These are phyloP conservation scores for Cotesia vestalis DNA, from an alignment of 1,140 invertebrate genomes.

Conservation along the genomic window DNA sequence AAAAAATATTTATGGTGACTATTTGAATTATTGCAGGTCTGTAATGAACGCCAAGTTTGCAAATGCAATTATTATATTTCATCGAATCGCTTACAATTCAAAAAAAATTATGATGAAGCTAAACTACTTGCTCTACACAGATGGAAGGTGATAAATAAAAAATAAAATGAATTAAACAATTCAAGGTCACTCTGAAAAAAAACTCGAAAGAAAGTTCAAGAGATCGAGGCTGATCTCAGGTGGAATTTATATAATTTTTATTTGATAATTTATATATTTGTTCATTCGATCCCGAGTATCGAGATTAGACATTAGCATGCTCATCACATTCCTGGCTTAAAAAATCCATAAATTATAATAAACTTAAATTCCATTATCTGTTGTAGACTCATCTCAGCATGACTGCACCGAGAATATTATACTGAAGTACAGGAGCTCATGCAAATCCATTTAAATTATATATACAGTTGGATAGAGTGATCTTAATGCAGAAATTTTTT, in stretches of 20 bases:
- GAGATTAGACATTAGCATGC: not conserved
- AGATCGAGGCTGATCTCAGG: constrained; percentile 12
- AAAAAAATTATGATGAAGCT: too few species aligned
- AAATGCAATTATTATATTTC: constrained; percentile 10
- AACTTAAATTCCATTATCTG: too few species aligned
- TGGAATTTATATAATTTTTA: not conserved
- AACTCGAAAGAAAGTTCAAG: not conserved
- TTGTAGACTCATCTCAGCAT: too few species aligned
- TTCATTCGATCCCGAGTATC: not conserved
- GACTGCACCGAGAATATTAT: too few species aligned
- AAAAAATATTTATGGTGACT: too few species aligned
- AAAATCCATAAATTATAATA: too few species aligned
- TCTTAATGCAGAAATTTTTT: too few species aligned
- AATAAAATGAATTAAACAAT: not conserved
- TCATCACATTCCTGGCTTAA: too few species aligned
- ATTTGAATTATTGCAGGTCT: too few species aligned
- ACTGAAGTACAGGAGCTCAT: too few species aligned
- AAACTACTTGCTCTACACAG: not conserved
- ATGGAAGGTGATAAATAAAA: not conserved
- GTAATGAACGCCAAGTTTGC: not conserved
- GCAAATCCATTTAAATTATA: too few species aligned
- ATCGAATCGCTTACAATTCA: not conserved
- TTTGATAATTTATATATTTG: not conserved
- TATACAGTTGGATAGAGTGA: too few species aligned
- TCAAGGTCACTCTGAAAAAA: constrained; percentile 19